phyloP scores from a whole-genome alignment of 2,797 vertebrate genomes.

The Pristis pectinata region DNA sequence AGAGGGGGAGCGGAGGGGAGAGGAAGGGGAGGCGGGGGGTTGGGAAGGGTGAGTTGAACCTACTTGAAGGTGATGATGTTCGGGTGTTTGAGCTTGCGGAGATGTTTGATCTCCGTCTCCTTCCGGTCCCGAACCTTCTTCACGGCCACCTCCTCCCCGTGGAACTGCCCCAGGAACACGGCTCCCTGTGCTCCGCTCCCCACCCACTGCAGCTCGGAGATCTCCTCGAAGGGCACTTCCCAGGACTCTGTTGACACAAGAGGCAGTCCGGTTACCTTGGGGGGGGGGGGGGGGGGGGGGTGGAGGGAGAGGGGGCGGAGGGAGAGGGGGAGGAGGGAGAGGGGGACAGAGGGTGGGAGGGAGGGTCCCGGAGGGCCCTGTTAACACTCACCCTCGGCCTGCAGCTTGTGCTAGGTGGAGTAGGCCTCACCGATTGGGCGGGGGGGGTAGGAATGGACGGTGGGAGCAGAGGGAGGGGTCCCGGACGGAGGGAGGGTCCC shows the following conservation, averaged over 20 bases:
- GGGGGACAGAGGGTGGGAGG: no score
- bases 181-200: conserved; percentile 91
- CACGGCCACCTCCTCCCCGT: conserved; percentile 87
- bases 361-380: no score
- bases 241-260: conserved; percentile 63
- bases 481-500: conserved; percentile 46
- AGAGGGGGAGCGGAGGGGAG: background rate
- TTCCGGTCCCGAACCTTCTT: conserved; percentile 94
- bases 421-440: conserved; percentile 61
- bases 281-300: conserved; percentile 39
- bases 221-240: conserved; percentile 96
- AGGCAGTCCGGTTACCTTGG: no score
- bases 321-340: conserved; percentile 42
- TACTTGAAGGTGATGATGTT: conserved; percentile 96
- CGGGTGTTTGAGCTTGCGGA: conserved; percentile 87
- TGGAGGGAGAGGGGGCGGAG: background rate
- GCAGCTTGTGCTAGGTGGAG: conserved; percentile 86
- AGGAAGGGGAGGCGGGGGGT: background rate
- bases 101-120: conserved; percentile 92
- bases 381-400: conserved; percentile 70
- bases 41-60: conserved; percentile 46
- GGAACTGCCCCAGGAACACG: conserved; percentile 87
- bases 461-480: conserved; percentile 32
- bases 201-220: conserved; percentile 95
- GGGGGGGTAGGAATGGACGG: conserved; percentile 40